Conservation (phyloP, 1,140 invertebrate genomes). For the Phymastichus coffea region DNA sequence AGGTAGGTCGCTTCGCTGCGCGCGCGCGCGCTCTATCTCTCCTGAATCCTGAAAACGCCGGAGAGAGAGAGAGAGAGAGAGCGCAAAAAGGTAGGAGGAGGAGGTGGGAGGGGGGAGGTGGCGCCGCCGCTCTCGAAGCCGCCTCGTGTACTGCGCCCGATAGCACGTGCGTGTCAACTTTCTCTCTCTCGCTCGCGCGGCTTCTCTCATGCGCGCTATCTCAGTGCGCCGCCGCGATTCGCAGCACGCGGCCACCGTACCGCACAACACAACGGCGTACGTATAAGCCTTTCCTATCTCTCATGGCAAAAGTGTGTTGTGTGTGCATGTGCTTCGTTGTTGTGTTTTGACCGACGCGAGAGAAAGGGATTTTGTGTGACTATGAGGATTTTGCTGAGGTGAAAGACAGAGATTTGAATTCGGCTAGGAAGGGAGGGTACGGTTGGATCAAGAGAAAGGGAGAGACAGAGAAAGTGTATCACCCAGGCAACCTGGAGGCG, state of each 20-base stretch:
- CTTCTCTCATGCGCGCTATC: neutral
- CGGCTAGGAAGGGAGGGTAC: no score
- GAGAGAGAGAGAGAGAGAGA: neutral
- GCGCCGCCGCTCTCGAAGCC: constrained; percentile 54
- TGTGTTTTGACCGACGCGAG: no score
- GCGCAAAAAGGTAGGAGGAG: constrained; percentile 36
- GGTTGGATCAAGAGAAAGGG: neutral
- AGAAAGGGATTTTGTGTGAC: no score
- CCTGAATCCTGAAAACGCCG: no score
- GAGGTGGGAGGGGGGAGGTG: constrained; percentile 46
- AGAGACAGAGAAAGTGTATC: constrained; percentile 12
- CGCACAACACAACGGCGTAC: no score
- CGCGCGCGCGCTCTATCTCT: neutral
- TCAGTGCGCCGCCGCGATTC: constrained; percentile 19
- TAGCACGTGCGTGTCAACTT: neutral
- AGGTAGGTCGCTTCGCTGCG: no score
- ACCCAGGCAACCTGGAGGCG: constrained; percentile 48
- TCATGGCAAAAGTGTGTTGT: no score
- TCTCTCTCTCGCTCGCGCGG: neutral
- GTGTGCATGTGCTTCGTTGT: no score
- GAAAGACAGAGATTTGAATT: no score
- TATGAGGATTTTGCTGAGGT: no score
- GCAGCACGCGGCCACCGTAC: constrained; percentile 19
- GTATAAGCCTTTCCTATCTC: no score
- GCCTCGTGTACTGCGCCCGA: constrained; percentile 34